Percentiles rank a stretch among this genome's conserved stretches.
These are phyloP conservation scores for Ahaetulla prasina DNA, from an alignment of 2,113 vertebrate genomes.

Conservation along the genomic window DNA sequence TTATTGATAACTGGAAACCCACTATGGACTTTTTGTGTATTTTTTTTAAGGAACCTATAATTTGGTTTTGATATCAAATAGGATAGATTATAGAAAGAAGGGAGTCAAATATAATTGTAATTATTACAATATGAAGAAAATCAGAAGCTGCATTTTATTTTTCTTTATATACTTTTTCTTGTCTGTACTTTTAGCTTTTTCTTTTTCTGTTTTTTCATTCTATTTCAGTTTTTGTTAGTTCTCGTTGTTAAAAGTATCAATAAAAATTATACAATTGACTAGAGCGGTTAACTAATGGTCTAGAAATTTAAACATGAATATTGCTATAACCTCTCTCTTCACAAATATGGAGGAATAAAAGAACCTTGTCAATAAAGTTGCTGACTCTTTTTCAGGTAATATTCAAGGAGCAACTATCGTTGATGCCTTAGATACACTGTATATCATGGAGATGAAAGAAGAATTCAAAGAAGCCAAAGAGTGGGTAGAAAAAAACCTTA, in stretches of 20 bases:
- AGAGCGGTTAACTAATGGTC: background rate
- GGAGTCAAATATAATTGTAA: background rate
- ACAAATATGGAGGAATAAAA: background rate
- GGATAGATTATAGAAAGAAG: background rate
- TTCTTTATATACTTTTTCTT: background rate
- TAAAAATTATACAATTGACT: background rate
- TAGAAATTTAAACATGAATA: background rate
- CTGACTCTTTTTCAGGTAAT: constrained; percentile 70
- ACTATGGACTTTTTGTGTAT: background rate
- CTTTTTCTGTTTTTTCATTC: background rate
- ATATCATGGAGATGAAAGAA: constrained; percentile 95
- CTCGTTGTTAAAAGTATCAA: background rate
- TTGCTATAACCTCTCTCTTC: background rate
- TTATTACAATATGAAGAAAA: background rate
- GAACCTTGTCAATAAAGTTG: constrained; percentile 12
- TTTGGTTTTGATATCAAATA: background rate
- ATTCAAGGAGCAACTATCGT: constrained; percentile 96
- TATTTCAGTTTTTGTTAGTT: background rate
- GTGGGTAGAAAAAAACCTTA: constrained; percentile 92
- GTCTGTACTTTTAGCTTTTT: background rate
- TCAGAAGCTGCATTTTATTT: background rate
- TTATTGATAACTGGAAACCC: background rate
- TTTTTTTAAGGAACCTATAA: background rate
- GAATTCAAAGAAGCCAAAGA: constrained; percentile 90
- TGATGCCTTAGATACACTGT: constrained; percentile 91